phyloP scores from a whole-genome alignment of 2,113 vertebrate genomes.

The Jaculus jaculus region DNA sequence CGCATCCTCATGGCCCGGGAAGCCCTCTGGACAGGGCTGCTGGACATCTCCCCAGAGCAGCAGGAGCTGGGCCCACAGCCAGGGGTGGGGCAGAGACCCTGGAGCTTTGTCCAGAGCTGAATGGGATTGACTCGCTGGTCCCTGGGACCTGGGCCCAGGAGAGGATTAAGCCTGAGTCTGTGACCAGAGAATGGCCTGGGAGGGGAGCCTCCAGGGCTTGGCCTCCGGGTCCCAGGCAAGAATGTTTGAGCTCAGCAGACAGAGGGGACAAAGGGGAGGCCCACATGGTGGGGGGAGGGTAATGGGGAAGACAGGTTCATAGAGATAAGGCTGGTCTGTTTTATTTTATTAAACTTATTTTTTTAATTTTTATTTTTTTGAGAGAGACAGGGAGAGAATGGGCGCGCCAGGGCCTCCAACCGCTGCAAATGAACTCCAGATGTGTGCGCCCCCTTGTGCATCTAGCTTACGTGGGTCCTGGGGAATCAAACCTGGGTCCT shows the following conservation, averaged over 20 bases:
- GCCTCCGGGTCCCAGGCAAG: slow-evolving; percentile 2
- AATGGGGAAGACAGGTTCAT: too few relatives aligned
- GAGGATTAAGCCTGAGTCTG: slow-evolving; percentile 43
- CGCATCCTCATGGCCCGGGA: too few relatives aligned
- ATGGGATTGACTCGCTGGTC: slow-evolving; percentile 19
- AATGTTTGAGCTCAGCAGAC: slow-evolving; percentile 66
- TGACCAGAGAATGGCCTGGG: slow-evolving; percentile 28
- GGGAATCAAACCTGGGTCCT: too few relatives aligned
- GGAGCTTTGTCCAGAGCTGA: background rate
- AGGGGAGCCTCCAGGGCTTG: background rate
- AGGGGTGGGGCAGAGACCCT: background rate
- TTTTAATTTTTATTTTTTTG: too few relatives aligned
- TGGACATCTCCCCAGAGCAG: too few relatives aligned
- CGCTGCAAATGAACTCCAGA: too few relatives aligned
- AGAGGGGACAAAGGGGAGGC: background rate
- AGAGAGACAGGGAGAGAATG: too few relatives aligned
- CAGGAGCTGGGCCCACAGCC: background rate
- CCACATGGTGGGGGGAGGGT: background rate
- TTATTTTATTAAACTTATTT: too few relatives aligned
- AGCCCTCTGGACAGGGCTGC: background rate
- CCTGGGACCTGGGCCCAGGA: background rate
- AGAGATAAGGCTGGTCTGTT: background rate
- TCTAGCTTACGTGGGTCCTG: too few relatives aligned
- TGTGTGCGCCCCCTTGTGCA: too few relatives aligned
- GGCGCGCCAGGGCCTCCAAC: too few relatives aligned